Conservation (phyloP, 2,113 vertebrate genomes). For the Phoxinus phoxinus region DNA sequence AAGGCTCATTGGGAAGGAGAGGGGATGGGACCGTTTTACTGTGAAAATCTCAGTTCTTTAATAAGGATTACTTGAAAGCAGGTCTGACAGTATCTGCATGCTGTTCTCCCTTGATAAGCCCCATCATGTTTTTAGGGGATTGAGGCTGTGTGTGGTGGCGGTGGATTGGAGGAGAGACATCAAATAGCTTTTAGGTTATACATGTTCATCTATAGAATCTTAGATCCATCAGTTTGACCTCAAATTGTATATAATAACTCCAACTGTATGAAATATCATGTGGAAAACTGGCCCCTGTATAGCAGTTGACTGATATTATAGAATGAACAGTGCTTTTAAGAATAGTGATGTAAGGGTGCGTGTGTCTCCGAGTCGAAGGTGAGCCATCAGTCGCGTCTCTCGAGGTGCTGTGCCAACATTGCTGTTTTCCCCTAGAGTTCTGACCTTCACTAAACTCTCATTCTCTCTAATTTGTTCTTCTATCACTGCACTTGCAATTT, state of each 20-base stretch:
- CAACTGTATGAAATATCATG: slow-evolving; percentile 41
- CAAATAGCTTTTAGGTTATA: slow-evolving; percentile 66
- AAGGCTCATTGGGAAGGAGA: slow-evolving; percentile 62
- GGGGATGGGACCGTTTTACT: slow-evolving; percentile 67
- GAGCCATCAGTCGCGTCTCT: slow-evolving; percentile 39
- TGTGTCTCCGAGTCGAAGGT: slow-evolving; percentile 45
- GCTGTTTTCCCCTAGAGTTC: slow-evolving; percentile 51
- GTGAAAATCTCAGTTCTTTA: slow-evolving; percentile 73
- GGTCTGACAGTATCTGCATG: slow-evolving; percentile 77
- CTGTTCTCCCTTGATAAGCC: slow-evolving; percentile 77
- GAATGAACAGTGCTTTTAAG: slow-evolving; percentile 50
- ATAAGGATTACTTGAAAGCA: slow-evolving; percentile 77
- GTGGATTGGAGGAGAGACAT: slow-evolving; percentile 54
- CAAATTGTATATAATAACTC: slow-evolving; percentile 67
- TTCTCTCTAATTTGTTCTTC: slow-evolving; percentile 56
- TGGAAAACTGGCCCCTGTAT: slow-evolving; percentile 28
- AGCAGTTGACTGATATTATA: slow-evolving; percentile 31
- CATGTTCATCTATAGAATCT: slow-evolving; percentile 66
- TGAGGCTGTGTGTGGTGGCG: background rate
- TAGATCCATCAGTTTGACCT: slow-evolving; percentile 73
- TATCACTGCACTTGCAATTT: slow-evolving; percentile 55
- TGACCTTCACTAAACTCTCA: slow-evolving; percentile 60
- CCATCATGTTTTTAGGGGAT: slow-evolving; percentile 56
- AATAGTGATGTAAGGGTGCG: slow-evolving; percentile 49
- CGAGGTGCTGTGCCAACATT: slow-evolving; percentile 42